A percentile compares a stretch with the other conserved stretches of the same genome.
Evolutionary conservation across 2,113 vertebrate genomes (phyloP).

Genomic region (Podocnemis expansa): DNA sequence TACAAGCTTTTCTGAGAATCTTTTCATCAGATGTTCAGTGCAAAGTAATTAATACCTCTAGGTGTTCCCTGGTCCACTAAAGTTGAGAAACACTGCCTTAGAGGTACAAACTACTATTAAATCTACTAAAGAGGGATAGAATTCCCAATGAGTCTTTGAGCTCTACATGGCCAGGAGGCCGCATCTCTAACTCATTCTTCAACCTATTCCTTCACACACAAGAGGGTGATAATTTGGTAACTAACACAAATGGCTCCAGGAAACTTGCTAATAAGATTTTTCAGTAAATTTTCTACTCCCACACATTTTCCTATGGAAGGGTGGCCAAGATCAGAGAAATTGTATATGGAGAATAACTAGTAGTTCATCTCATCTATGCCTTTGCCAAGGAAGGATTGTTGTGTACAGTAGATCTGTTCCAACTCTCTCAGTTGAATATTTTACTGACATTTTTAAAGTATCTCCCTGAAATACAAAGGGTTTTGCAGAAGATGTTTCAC

Average conservation of each 20-base stretch:
- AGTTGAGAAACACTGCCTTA: too few relatives aligned
- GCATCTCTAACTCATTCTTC: not conserved
- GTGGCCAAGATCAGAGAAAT: not conserved
- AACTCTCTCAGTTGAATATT: not conserved
- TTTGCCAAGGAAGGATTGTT: not conserved
- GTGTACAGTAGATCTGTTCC: not conserved
- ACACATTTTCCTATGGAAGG: not conserved
- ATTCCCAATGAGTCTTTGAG: not conserved
- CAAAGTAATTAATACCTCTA: too few relatives aligned
- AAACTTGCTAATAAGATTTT: not conserved
- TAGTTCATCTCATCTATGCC: not conserved
- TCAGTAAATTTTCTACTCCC: not conserved
- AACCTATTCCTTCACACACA: not conserved
- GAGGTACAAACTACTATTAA: rapidly evolving
- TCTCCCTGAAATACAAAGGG: not conserved
- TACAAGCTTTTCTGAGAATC: too few relatives aligned
- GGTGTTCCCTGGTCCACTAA: too few relatives aligned
- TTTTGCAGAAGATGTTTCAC: not conserved
- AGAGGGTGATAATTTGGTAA: not conserved
- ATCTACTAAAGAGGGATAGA: not conserved
- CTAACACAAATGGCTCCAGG: not conserved
- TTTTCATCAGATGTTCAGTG: too few relatives aligned
- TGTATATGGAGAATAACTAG: not conserved
- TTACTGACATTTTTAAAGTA: not conserved
- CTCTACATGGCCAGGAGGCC: not conserved